Conservation (phyloP, 2,797 vertebrate species). For the Luscinia luscinia region DNA sequence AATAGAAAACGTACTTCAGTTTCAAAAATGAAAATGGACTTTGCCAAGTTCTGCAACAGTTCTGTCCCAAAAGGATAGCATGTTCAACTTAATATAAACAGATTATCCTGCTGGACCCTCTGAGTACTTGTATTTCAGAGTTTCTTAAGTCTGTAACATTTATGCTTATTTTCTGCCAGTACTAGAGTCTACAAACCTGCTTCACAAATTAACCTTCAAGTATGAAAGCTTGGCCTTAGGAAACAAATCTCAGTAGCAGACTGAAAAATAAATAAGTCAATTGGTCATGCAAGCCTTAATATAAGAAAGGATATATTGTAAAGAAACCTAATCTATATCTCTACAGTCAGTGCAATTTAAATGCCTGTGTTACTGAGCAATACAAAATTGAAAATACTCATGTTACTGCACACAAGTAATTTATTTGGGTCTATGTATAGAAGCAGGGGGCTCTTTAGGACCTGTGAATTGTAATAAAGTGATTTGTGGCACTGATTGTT, state of each 20-base stretch:
- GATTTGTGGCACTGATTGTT: not conserved
- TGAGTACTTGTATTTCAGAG: slow-evolving; percentile 71
- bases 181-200: slow-evolving; percentile 60
- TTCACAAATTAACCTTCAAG: slow-evolving; percentile 64
- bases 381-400: slow-evolving; percentile 5
- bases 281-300: slow-evolving; percentile 40
- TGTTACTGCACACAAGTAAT: slow-evolving; percentile 21
- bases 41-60: slow-evolving; percentile 76
- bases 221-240: slow-evolving; percentile 44
- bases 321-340: slow-evolving; percentile 54
- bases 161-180: slow-evolving; percentile 71
- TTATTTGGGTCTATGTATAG: not conserved
- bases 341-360: slow-evolving; percentile 51
- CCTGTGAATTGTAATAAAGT: not conserved
- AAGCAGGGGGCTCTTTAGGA: not conserved
- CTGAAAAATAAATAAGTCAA: slow-evolving; percentile 46
- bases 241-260: slow-evolving; percentile 61
- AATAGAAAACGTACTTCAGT: slow-evolving; percentile 72
- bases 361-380: slow-evolving; percentile 16
- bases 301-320: slow-evolving; percentile 36
- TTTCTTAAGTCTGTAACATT: slow-evolving; percentile 71
- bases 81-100: slow-evolving; percentile 80
- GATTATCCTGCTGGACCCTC: slow-evolving; percentile 71
- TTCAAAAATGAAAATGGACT: slow-evolving; percentile 70
- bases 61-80: slow-evolving; percentile 76